Evolutionary conservation across 1,140 invertebrate genomes (phyloP).

Genomic region (Zophobas atratus): DNA sequence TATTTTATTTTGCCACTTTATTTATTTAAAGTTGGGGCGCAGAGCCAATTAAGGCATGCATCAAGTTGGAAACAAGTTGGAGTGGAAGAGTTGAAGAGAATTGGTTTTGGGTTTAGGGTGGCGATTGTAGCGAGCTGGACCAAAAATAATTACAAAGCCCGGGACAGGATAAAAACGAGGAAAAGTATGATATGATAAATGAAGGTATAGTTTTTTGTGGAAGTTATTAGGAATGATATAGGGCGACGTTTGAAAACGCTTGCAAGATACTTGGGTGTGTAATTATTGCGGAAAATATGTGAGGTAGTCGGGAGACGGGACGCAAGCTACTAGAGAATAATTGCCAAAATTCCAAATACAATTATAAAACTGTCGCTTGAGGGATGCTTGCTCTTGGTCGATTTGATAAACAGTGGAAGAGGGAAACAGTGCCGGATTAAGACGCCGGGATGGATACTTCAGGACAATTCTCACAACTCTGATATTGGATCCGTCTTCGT

Average conservation of each 20-base stretch:
- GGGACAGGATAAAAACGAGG: conserved; percentile 17
- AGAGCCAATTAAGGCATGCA: conserved; percentile 36
- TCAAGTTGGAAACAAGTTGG: conserved; percentile 39
- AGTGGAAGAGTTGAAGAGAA: conserved; percentile 17
- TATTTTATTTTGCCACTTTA: conserved; percentile 40
- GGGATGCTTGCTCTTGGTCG: not conserved
- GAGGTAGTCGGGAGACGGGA: conserved; percentile 17
- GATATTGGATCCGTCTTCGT: no score
- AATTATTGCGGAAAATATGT: conserved; percentile 45
- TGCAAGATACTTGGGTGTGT: conserved; percentile 40
- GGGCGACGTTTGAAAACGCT: conserved; percentile 44
- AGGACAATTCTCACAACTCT: no score
- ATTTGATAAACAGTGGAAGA: conserved; percentile 7
- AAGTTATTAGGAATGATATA: conserved; percentile 45
- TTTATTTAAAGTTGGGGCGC: conserved; percentile 34
- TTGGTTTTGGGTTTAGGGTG: conserved; percentile 32
- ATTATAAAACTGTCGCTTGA: conserved; percentile 41
- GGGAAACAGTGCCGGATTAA: not conserved
- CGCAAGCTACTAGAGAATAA: conserved; percentile 19
- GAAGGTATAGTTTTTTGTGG: conserved; percentile 43
- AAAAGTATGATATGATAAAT: conserved; percentile 41
- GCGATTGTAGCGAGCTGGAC: conserved; percentile 22
- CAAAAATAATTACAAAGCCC: conserved; percentile 36
- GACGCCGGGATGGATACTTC: not conserved
- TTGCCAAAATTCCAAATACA: conserved; percentile 24